Evolutionary conservation across 2,797 vertebrate genomes (phyloP), one percentile per base, ranked within the genome.

Genomic region (Steatocranus sp.): DNA sequence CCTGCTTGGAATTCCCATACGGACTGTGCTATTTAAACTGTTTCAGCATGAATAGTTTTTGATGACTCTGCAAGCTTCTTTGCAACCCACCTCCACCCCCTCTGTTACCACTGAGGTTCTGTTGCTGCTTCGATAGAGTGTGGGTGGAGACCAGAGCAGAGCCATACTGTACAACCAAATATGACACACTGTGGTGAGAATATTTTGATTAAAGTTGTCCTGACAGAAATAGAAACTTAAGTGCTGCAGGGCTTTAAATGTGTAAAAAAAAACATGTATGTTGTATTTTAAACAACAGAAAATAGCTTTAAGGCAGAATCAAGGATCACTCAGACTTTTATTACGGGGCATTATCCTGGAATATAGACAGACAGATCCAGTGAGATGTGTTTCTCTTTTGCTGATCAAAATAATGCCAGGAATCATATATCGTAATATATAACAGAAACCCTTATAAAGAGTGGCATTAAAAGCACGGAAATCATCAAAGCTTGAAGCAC

Each of bases 361-460:
- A 78, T 63, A 32, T 73, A 85, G 25, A 68, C 51, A 75, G 25
- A 73, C 27, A 8, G 43, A 51, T 77, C 46, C 79, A 36, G 15
- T 20, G 32, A 74, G 51, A 14, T 12, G 36, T n/a, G 30, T 68
- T 83, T 32, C 30, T 80, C 32, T 51, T 73, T 78, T 49, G 23
- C 41, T 48, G 54, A 81, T 84, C 23, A 89, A 86, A 84, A 25
- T 32, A 82, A 73, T 25, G 41, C 74, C 38, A 56, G 49, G 50
- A 27, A 61, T 50, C 75, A 75, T 41, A 56, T 50, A 75, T 76
- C 7, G 27, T 34, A 83, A 38, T 10, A 25, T 43, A 10, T 63
- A 25, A 61, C 8, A 15, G 78, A 7, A 53, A 61, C 23, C 43
- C 49, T 36, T 50, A 17, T 5, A 53, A 51, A 8, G 7, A 56